Evolutionary conservation across 2,888 invertebrate genomes (phyloP), one percentile per base, ranked within the genome.

Genomic region (Euspilapteryx auroguttella): DNA sequence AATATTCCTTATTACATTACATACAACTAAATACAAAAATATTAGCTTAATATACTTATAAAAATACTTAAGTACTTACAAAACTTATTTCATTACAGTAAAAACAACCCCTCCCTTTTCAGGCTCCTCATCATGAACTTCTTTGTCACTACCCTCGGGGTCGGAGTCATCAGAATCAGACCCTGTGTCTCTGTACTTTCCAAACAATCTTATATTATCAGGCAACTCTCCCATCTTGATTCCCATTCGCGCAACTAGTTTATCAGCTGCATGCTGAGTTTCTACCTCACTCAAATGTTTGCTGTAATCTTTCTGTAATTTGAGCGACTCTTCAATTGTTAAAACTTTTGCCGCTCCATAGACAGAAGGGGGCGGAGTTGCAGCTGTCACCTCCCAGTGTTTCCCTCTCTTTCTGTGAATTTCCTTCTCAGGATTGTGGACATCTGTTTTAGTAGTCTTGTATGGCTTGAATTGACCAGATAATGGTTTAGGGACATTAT

Each of bases 371-470:
- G 83, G 83, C 21, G 82, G 82, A 5, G 83, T 82, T 4, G 82
- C 83, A 9, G 82, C 79, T 1, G 82, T 82, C 4, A 80, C 64
- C 52, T 82, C 83, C 81, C 82, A 82, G 39, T 79, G 40, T 45
- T 75, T 76, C 37, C 68, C 55, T 38, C 68, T 78, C 32, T 73
- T 76, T 15, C 78, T 55, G 1, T 44, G 32, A 27, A 66, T 63
- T 42, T 81, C 81, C 40, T 79, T 80, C 29, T 53, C 53, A 12
- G 81, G 80, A 41, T 78, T 64, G 34, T 80, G 80, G 2, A 77
- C 75, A 49, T 79, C 63, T 2, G 68, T 61, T 34, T 45, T 66
- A 5, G 80, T 80, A 11, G 83, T 81, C 53, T 73, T 78, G 35
- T 77, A 78, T 3, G 83, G 82, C 37, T 80, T 80, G 34, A 79